Evolutionary conservation across 1,140 invertebrate species (phyloP).

Genomic region (Reticulitermes speratus): DNA sequence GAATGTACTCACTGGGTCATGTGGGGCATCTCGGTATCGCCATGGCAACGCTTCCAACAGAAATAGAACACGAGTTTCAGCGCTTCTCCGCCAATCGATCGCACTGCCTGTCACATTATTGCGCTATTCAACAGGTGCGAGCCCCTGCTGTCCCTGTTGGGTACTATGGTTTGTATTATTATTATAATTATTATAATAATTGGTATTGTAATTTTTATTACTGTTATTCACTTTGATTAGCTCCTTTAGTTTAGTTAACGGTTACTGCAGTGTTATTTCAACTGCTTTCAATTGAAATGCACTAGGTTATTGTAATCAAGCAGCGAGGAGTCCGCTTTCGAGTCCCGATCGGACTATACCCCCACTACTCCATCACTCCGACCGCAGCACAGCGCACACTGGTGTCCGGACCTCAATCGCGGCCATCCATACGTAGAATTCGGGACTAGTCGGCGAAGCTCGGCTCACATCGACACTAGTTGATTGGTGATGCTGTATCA

Average conservation of each 20-base stretch:
- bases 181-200: background rate
- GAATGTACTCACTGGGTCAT: background rate
- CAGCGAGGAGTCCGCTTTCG: background rate
- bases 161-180: background rate
- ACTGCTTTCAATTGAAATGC: background rate
- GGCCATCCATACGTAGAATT: background rate
- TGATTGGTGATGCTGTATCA: too few species aligned
- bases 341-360: background rate
- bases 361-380: background rate
- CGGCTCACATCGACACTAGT: background rate
- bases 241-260: background rate
- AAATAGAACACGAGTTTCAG: background rate
- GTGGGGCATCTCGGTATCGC: background rate
- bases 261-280: background rate
- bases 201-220: background rate
- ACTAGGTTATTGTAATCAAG: background rate
- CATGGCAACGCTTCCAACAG: constrained; percentile 10
- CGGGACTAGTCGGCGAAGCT: background rate
- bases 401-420: background rate
- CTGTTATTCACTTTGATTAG: background rate
- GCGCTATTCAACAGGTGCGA: background rate
- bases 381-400: background rate
- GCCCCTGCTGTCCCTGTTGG: background rate
- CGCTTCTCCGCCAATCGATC: background rate
- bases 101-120: background rate